phyloP scores from a whole-genome alignment of 2,888 invertebrate species.

The Dicyrtomina minuta region DNA sequence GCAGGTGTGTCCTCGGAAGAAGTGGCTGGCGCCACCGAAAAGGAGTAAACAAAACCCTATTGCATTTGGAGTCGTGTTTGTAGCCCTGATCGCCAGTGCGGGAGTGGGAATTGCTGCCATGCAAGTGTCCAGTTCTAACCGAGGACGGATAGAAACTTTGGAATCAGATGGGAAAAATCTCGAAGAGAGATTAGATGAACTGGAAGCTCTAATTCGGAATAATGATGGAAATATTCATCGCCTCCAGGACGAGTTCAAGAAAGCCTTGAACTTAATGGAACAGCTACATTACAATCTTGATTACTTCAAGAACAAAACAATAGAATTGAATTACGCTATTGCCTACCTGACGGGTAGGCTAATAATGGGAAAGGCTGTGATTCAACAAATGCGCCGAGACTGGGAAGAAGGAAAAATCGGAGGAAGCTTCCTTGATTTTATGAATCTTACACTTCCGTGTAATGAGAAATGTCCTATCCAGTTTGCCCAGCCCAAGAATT shows the following conservation, averaged over 20 bases:
- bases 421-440: neutral
- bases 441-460: constrained; percentile 21
- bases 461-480: constrained; percentile 4
- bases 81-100: neutral
- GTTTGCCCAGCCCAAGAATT: neutral
- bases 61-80: neutral
- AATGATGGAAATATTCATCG: neutral
- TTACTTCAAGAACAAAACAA: neutral
- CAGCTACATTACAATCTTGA: neutral
- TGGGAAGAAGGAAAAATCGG: neutral
- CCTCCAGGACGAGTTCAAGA: neutral
- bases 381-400: neutral
- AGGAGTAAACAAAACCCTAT: neutral
- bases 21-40: neutral
- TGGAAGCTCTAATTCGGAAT: neutral
- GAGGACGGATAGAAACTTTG: neutral
- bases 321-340: neutral
- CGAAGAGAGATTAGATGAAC: too few species aligned
- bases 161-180: too few species aligned
- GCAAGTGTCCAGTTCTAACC: neutral
- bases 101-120: neutral
- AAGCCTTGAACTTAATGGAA: neutral
- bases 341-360: neutral
- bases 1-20: neutral
- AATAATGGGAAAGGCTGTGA: neutral